These are phyloP conservation scores for Silurus glanis DNA, from an alignment of 2,113 vertebrate genomes.

Conservation along the genomic window DNA sequence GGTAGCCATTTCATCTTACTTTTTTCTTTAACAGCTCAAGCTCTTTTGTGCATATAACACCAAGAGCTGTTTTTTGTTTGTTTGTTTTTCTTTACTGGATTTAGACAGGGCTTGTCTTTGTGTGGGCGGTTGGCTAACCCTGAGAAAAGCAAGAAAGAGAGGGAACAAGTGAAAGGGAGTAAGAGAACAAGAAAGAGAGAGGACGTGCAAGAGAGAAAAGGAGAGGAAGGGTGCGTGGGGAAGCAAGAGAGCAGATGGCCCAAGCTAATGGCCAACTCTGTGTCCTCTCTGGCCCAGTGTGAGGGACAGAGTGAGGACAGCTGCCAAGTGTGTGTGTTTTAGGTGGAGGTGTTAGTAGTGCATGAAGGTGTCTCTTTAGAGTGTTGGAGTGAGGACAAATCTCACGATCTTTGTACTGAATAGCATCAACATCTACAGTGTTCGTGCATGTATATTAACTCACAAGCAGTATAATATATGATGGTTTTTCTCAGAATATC, in stretches of 20 bases:
- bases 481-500: background rate
- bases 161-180: constrained; percentile 11
- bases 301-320: constrained; percentile 47
- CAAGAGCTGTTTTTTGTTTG: constrained; percentile 20
- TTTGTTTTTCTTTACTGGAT: background rate
- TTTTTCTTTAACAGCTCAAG: constrained; percentile 24
- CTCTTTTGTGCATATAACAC: constrained; percentile 26
- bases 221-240: background rate
- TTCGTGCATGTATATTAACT: background rate
- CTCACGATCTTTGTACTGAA: constrained; percentile 12
- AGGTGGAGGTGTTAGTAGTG: constrained; percentile 22
- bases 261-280: constrained; percentile 45
- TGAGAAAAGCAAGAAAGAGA: constrained; percentile 34
- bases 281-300: constrained; percentile 49
- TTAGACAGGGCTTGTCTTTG: constrained; percentile 40
- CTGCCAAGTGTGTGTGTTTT: constrained; percentile 27
- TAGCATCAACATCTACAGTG: constrained; percentile 4
- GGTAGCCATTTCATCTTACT: constrained; percentile 1
- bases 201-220: constrained; percentile 1
- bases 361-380: constrained; percentile 31
- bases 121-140: constrained; percentile 35
- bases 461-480: background rate
- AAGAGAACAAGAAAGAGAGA: constrained; percentile 37
- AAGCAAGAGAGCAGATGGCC: constrained; percentile 49
- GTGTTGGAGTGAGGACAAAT: background rate